Evolutionary conservation across 2,888 invertebrate species (phyloP), one percentile per base, ranked within the genome.

Genomic region (Phortica magna): DNA sequence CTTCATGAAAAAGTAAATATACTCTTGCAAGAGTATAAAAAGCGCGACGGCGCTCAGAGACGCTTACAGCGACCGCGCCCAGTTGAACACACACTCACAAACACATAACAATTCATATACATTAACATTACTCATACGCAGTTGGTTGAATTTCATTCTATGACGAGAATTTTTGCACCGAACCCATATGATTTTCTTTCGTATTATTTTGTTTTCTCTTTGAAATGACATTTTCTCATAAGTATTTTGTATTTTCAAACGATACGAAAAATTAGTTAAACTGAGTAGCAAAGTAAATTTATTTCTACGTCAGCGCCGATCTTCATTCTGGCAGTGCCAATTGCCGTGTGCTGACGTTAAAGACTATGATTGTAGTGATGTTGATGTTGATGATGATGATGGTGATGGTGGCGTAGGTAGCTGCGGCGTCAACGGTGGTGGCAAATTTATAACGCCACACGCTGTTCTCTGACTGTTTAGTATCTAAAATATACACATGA

Each of bases 401-500:
- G 31, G 5, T 31, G 31, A 31, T 31, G 31, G 31, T 31, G 31
- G 31, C 31, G 31, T 31, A 4, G 31, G 31, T 31, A 31, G 31
- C 31, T 2, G 31, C 10, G n/a, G n/a, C 53, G 53, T 2, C 53
- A 6, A n/a, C 31, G 31, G 31, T 3, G n/a, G n/a, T 7, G 53
- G 2, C 53, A 6, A n/a, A n/a, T n/a, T 53, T 3, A 53, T 53
- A 53, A n/a, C 53, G 53, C 53, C 53, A 53, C 53, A 53, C 53
- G 53, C 10, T 53, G 53, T 53, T 53, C 31, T 31, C 31, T 31
- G 31, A 31, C 31, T 31, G 31, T 31, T 19, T 17, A 19, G 59
- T 59, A 59, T 59, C 59, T 59, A 59, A 9, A 17, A 59, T 17
- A 59, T 59, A 59, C 59, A 59, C n/a, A 31, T 31, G 31, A 31